Evolutionary conservation across 2,113 vertebrate genomes (phyloP), one percentile per base, ranked within the genome.

Genomic region (Notothenia coriiceps): DNA sequence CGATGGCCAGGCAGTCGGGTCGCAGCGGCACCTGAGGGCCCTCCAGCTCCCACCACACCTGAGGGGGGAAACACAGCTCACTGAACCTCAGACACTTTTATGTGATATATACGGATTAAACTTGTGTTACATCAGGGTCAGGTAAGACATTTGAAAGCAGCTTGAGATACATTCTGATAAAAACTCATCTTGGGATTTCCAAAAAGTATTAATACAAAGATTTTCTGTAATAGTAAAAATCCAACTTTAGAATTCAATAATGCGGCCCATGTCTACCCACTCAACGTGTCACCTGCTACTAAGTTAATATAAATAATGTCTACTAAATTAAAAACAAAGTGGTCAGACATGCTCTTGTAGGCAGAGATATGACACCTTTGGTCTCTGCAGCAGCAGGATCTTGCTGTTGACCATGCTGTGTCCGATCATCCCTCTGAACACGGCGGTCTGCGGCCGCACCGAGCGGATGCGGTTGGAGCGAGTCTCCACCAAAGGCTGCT

Each of bases 391-490:
- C 56, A 99, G 96, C 72, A 99, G 96, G 88, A 99, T 98, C 95
- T 99, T 99, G 93, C 97, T 99, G 93, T 99, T 99, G 86, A 99
- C 98, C 98, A 99, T 99, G 90, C 98, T 99, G 95, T 99, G 98
- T 83, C 98, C 98, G 86, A 99, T 99, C 98, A 99, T 99, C 66
- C 98, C 98, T 86, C 98, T 95, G 94, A 99, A 99, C 62, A 99
- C 98, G 77, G 98, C 97, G 35, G 98, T 99, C 94, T 99, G 98
- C 10, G 97, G 96, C 80, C 98, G 97, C 75, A 97, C 96, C 47
- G 98, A 99, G 90, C 98, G 97, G 85, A 99, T 99, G 55, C 96
- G 97, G 93, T 97, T 99, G 74, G 97, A 96, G 89, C 97, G 97
- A 81, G 96, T 97, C 85, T 97, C 98, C 92, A 97, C 95, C 92